phyloP scores from a whole-genome alignment of 2,113 vertebrate species.

The Oryzias celebensis region DNA sequence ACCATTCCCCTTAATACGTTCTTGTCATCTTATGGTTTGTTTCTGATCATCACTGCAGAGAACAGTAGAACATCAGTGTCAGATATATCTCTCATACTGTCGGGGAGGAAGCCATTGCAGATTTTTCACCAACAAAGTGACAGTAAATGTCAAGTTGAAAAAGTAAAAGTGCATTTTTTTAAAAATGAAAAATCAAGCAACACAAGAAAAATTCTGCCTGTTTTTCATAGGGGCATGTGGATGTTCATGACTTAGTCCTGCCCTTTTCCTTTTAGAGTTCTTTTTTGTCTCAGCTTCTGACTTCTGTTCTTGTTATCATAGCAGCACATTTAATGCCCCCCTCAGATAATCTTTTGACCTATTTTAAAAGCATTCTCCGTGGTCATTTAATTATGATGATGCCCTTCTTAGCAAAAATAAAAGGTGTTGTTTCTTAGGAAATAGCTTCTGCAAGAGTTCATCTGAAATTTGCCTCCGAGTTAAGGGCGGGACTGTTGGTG shows the following conservation, averaged over 20 bases:
- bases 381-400: too few species aligned
- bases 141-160: background rate
- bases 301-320: constrained; percentile 63
- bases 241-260: constrained; percentile 5
- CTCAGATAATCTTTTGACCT: too few species aligned
- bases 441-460: too few species aligned
- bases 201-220: background rate
- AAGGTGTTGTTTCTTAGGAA: too few species aligned
- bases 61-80: background rate
- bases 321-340: constrained; percentile 50
- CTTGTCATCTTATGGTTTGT: too few species aligned
- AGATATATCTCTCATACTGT: background rate
- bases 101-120: background rate
- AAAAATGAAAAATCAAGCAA: background rate
- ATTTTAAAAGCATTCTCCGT: too few species aligned
- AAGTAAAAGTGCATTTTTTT: background rate
- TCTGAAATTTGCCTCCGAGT: too few species aligned
- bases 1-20: too few species aligned
- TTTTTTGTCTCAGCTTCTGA: constrained; percentile 10
- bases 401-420: too few species aligned
- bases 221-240: constrained; percentile 31
- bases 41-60: background rate
- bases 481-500: too few species aligned
- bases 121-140: background rate
- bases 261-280: constrained; percentile 19